Evolutionary conservation across 2,888 invertebrate species (phyloP), one percentile per base, ranked within the genome.

Genomic region (Chirona hameri): DNA sequence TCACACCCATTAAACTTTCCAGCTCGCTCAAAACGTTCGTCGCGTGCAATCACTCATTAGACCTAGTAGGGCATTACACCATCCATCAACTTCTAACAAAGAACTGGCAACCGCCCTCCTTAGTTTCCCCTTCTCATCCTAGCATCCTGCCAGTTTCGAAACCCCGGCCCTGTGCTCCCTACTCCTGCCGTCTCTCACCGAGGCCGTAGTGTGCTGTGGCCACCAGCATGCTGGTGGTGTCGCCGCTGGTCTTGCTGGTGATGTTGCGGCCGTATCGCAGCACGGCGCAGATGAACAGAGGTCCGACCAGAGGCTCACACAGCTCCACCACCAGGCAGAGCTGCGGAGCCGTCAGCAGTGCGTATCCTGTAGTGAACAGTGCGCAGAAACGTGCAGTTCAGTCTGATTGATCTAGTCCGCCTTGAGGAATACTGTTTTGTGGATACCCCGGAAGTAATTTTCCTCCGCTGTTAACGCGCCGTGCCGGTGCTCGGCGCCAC

Each of bases 231-330:
- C 69, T 29, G 29, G 29, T 15, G 29, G 69, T 69, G 69, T 69
- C 69, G 69, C 29, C 29, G 69, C 29, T 29, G 69, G 69, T 10
- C 69, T 69, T 69, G 69, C 69, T 69, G 69, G 69, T 69, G 69
- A 69, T 69, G 69, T 69, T 69, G 29, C 69, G 29, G 29, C 69
- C 15, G 69, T 69, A 69, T 12, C 69, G 69, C 29, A 69, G 69
- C 69, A 69, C 29, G 69, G 69, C 69, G 69, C 69, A n/a, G 69
- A 69, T 27, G 69, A 69, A 69, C 69, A 69, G 69, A 27, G 69
- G 69, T 29, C 69, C 69, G 29, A 69, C 69, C 69, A 69, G 69
- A 27, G 69, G 69, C 27, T 69, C 69, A 5, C 27, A 29, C 29
- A 69, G 69, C 29, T 69, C 69, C n/a, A 69, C 10, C 69, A 29